Evolutionary conservation across 2,888 invertebrate species (phyloP).

Genomic region (Eretmocerus hayati): DNA sequence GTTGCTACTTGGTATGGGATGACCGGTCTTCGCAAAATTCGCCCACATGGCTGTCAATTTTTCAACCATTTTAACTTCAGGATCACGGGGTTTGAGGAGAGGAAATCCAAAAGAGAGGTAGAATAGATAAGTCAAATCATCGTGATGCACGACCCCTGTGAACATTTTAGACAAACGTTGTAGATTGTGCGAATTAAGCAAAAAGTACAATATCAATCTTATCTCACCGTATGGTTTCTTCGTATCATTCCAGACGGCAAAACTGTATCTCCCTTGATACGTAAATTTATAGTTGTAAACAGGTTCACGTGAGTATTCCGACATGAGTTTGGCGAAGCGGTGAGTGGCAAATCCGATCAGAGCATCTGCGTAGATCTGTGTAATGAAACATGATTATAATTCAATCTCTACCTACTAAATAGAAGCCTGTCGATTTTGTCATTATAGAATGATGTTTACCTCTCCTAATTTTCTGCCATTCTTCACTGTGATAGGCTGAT

Average conservation of each 20-base stretch:
- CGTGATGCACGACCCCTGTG: constrained; percentile 51
- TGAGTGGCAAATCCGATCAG: constrained; percentile 56
- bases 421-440: background rate
- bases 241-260: constrained; percentile 50
- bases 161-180: no score
- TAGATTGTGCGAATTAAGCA: no score
- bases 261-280: constrained; percentile 56
- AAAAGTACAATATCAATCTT: background rate
- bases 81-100: constrained; percentile 44
- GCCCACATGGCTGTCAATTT: constrained; percentile 39
- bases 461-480: constrained; percentile 44
- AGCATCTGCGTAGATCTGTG: constrained; percentile 54
- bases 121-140: constrained; percentile 51
- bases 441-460: constrained; percentile 26
- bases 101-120: constrained; percentile 41
- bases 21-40: constrained; percentile 41
- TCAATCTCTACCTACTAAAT: no score
- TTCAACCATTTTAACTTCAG: constrained; percentile 44
- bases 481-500: constrained; percentile 42
- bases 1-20: constrained; percentile 43
- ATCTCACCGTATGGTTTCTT: constrained; percentile 47
- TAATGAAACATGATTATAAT: background rate
- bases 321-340: constrained; percentile 55
- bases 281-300: constrained; percentile 59
- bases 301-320: constrained; percentile 50